Base-by-base conservation (phyloP, 2,888 invertebrate species). In the Diarsia rubi region DNA sequence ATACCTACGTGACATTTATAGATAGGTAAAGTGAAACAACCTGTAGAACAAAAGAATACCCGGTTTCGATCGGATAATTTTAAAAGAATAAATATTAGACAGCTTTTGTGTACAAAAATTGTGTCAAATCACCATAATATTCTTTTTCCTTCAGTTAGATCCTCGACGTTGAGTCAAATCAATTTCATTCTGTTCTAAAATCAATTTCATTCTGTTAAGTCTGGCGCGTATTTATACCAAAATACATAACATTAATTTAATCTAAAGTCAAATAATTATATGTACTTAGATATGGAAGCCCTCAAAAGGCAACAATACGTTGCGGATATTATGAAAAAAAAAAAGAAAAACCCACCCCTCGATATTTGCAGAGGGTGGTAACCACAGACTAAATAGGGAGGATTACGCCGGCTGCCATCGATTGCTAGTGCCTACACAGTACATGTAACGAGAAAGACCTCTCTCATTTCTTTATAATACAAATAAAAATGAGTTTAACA, bases 351-450 rank as follows among this genome's bases (percentile, higher is more conserved):
- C 57, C 73, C 79, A 80, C 78, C 81, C 79, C 78, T 80, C 27
- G n/a, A 59, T 72, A 76, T 75, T 84, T 75, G 69, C 78, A 21
- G 68, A 77, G 87, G 89, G 87, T 84, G 84, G 77, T 57, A 82
- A 84, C 88, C 86, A 88, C 84, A 86, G 88, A 85, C 86, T 83
- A 82, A 81, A 79, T 64, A 76, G 78, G 88, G 81, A 42, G 85
- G 72, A 79, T 82, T 84, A 81, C 73, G 82, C 81, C 85, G 82
- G 79, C 76, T 79, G 69, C 60, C 82, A 87, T 87, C 88, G 88
- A 87, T 87, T 86, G 74, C 66, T 69, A 78, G 74, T 79, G 72
- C 62, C 59, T 44, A 49, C 73, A 59, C 47, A 74, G 71, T 81
- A 80, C 81, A 82, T 75, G 79, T 82, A 76, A 78, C 70, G 45